A percentile compares a stretch with the other conserved stretches of the same genome.
phyloP scores from a whole-genome alignment of 2,888 invertebrate species.

The Cerastoderma edule region DNA sequence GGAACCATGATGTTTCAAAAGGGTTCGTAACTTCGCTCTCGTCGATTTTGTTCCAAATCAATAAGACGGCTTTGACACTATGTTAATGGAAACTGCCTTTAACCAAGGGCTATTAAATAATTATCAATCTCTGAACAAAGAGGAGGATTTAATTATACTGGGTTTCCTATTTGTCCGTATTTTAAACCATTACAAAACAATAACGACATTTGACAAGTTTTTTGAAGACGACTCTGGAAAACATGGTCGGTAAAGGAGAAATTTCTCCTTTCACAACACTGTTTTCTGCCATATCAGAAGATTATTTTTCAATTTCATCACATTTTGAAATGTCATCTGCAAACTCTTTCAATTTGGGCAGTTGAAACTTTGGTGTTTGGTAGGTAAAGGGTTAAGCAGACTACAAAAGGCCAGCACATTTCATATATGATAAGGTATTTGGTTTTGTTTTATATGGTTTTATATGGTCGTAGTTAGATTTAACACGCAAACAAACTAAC shows the following conservation, averaged over 20 bases:
- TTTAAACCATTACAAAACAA: background rate
- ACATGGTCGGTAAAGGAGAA: background rate
- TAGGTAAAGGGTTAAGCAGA: background rate
- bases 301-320: background rate
- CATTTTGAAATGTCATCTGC: background rate
- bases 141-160: too few species aligned
- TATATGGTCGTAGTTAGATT: background rate
- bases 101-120: background rate
- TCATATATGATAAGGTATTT: background rate
- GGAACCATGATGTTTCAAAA: background rate
- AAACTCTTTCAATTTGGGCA: background rate
- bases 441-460: background rate
- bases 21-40: background rate
- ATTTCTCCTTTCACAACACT: background rate
- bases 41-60: background rate
- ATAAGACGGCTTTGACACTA: background rate
- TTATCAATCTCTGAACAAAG: too few species aligned
- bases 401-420: background rate
- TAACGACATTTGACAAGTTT: background rate
- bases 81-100: background rate
- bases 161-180: too few species aligned
- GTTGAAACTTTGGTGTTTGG: too few species aligned
- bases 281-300: background rate
- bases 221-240: background rate
- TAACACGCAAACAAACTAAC: too few species aligned